Conservation (phyloP, 1,140 invertebrate species). For the Zelostemma sp. region DNA sequence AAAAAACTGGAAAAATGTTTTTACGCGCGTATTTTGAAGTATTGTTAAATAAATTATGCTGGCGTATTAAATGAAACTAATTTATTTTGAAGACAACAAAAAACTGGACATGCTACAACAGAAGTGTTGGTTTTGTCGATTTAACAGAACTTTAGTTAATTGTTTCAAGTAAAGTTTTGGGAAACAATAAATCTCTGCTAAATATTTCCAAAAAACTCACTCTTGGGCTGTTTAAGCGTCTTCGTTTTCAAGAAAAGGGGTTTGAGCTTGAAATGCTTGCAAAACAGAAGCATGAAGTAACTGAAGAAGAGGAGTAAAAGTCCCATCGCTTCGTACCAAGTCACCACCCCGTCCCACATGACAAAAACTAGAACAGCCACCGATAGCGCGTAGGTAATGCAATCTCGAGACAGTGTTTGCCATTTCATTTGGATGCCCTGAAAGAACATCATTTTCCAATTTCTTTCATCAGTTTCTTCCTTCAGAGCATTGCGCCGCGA, state of each 20-base stretch:
- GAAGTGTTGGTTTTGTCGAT: too few relatives aligned
- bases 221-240: constrained; percentile 7
- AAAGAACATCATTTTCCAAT: constrained; percentile 17
- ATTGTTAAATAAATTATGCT: too few relatives aligned
- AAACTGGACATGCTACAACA: too few relatives aligned
- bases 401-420: constrained; percentile 88
- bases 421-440: constrained; percentile 87
- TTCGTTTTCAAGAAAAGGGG: constrained; percentile 18
- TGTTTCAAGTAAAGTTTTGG: background rate
- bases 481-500: too few relatives aligned
- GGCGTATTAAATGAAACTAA: too few relatives aligned
- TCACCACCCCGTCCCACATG: constrained; percentile 84
- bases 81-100: too few relatives aligned
- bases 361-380: constrained; percentile 81
- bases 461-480: background rate
- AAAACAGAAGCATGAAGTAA: constrained; percentile 77
- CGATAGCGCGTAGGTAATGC: constrained; percentile 84
- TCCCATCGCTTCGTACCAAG: constrained; percentile 82
- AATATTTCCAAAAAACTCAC: constrained; percentile 31
- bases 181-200: constrained; percentile 1
- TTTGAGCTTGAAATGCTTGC: constrained; percentile 33
- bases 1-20: too few relatives aligned
- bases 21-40: too few relatives aligned
- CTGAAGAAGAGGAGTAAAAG: constrained; percentile 79
- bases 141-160: background rate